Evolutionary conservation across 2,113 vertebrate genomes (phyloP).

Genomic region (Rousettus leschenaultii): DNA sequence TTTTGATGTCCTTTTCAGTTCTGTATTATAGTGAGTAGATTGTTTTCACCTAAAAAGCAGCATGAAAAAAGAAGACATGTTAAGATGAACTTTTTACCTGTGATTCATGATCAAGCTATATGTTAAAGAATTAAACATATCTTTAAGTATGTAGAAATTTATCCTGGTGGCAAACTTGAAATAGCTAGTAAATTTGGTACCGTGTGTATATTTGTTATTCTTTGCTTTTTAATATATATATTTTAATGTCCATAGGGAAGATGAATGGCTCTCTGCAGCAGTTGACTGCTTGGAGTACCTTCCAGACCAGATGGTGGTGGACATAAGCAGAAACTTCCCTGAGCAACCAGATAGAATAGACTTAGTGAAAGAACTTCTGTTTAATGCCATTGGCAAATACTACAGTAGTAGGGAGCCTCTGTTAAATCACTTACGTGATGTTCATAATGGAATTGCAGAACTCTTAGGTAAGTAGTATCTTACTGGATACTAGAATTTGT

Average conservation of each 20-base stretch:
- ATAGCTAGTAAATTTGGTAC: neutral
- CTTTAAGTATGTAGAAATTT: neutral
- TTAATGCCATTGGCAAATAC: slow-evolving; percentile 88
- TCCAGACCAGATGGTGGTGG: slow-evolving; percentile 93
- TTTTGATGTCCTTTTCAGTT: neutral
- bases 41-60: neutral
- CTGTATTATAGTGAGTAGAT: neutral
- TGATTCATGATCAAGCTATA: neutral
- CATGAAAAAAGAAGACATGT: neutral
- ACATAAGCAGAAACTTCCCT: slow-evolving; percentile 92
- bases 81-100: neutral
- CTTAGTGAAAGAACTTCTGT: slow-evolving; percentile 89
- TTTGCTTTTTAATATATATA: neutral
- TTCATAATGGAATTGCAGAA: slow-evolving; percentile 94
- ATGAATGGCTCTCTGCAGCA: slow-evolving; percentile 94
- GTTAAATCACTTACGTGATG: slow-evolving; percentile 91
- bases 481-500: neutral
- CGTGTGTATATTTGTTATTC: neutral
- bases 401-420: slow-evolving; percentile 90
- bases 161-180: neutral
- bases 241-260: slow-evolving; percentile 82
- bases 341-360: slow-evolving; percentile 83
- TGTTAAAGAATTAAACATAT: neutral
- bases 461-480: slow-evolving; percentile 88
- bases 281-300: slow-evolving; percentile 95